phyloP scores from a whole-genome alignment of 1,140 invertebrate genomes.

The Cydia amplana region DNA sequence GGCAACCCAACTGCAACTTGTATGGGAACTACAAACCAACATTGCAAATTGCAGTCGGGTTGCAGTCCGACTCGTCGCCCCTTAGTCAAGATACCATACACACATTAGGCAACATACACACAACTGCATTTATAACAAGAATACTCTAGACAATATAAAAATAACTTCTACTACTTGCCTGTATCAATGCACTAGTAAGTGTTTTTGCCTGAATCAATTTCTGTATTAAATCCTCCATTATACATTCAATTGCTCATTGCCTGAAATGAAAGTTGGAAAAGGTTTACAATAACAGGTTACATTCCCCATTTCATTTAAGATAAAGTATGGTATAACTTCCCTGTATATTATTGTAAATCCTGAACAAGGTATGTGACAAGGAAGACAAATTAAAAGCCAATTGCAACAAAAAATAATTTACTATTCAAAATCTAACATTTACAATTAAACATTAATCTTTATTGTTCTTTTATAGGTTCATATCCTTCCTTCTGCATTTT shows the following conservation, averaged over 20 bases:
- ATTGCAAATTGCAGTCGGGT: too few species aligned
- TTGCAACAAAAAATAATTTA: slow-evolving; percentile 59
- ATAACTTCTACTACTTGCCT: slow-evolving; percentile 9
- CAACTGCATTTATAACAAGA: too few species aligned
- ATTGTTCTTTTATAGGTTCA: slow-evolving; percentile 82
- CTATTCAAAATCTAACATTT: slow-evolving; percentile 67
- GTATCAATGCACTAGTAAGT: slow-evolving; percentile 17
- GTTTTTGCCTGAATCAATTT: slow-evolving; percentile 13
- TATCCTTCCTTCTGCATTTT: slow-evolving; percentile 92
- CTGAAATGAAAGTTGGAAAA: slow-evolving; percentile 10
- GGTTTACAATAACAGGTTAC: background rate
- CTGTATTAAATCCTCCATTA: background rate
- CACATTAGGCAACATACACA: too few species aligned
- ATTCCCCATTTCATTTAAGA: background rate
- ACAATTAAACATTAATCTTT: slow-evolving; percentile 48
- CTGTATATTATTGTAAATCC: slow-evolving; percentile 11
- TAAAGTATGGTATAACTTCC: slow-evolving; percentile 18
- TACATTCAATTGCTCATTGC: slow-evolving; percentile 7
- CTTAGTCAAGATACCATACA: too few species aligned
- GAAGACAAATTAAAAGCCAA: slow-evolving; percentile 51
- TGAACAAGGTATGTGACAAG: background rate
- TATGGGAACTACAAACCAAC: too few species aligned
- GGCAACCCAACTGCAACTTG: too few species aligned
- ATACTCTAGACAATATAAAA: background rate
- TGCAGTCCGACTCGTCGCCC: too few species aligned